A percentile compares a stretch with the other conserved stretches of the same genome.
Evolutionary conservation across 2,888 invertebrate genomes (phyloP).

Genomic region (Mythimna lalbum): DNA sequence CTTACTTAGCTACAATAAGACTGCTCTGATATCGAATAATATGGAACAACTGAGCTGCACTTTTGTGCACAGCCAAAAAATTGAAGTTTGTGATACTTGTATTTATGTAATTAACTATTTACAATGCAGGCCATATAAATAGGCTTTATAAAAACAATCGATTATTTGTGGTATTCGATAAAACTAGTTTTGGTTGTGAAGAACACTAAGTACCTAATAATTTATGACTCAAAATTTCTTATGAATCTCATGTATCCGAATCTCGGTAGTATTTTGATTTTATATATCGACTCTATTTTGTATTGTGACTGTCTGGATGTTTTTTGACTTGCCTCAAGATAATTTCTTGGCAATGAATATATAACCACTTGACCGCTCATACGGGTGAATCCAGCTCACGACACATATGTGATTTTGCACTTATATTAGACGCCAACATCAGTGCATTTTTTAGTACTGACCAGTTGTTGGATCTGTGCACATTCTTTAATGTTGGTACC

Average conservation of each 20-base stretch:
- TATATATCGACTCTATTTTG: neutral
- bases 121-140: conserved; percentile 34
- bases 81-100: no score
- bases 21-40: neutral
- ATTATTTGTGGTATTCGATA: neutral
- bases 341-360: no score
- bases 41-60: neutral
- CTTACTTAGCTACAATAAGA: conserved; percentile 21
- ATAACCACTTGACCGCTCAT: no score
- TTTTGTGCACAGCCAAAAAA: neutral
- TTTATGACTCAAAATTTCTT: neutral
- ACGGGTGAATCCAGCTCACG: no score
- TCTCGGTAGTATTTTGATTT: conserved; percentile 21
- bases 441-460: no score
- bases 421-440: no score
- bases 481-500: no score
- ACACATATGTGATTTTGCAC: no score
- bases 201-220: neutral
- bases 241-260: conserved; percentile 37
- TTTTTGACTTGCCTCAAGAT: neutral
- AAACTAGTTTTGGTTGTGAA: conserved; percentile 27
- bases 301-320: neutral
- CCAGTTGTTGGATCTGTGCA: no score
- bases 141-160: neutral
- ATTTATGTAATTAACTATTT: neutral